Evolutionary conservation across 2,888 invertebrate species (phyloP).

Genomic region (Tenthredo scrophulariae): DNA sequence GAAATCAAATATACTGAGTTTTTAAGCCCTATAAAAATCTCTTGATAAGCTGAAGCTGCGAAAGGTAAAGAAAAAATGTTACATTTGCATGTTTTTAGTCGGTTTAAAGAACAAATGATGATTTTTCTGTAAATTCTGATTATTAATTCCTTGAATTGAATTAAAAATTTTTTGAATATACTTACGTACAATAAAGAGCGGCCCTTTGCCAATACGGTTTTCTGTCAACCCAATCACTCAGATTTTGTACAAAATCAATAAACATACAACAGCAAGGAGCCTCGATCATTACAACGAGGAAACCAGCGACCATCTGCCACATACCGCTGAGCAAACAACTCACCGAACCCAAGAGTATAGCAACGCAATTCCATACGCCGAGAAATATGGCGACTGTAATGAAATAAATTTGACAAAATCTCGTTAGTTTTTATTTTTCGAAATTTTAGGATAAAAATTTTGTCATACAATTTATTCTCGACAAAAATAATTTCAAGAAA

Average conservation of each 20-base stretch:
- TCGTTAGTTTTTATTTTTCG: too few species aligned
- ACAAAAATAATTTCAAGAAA: background rate
- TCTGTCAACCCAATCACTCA: slow-evolving; percentile 90
- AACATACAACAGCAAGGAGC: slow-evolving; percentile 99
- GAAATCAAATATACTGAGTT: too few species aligned
- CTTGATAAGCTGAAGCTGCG: background rate
- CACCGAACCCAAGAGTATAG: slow-evolving; percentile 82
- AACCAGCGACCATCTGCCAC: slow-evolving; percentile 94
- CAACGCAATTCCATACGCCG: slow-evolving; percentile 87
- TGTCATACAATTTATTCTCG: background rate
- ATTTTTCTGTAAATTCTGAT: background rate
- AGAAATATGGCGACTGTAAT: slow-evolving; percentile 91
- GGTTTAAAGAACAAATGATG: background rate
- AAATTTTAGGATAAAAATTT: too few species aligned
- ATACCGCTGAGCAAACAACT: slow-evolving; percentile 88
- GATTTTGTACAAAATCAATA: slow-evolving; percentile 94
- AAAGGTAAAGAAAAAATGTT: background rate
- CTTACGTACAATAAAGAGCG: slow-evolving; percentile 91
- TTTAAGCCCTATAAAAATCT: background rate
- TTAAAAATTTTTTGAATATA: slow-evolving; percentile 62
- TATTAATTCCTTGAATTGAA: background rate
- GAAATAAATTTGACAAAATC: slow-evolving; percentile 7
- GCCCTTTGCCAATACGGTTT: slow-evolving; percentile 96
- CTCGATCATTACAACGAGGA: slow-evolving; percentile 92
- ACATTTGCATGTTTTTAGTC: background rate